Evolutionary conservation across 2,888 invertebrate genomes (phyloP), one percentile per base, ranked within the genome.

Genomic region (Platycheirus rosarum): DNA sequence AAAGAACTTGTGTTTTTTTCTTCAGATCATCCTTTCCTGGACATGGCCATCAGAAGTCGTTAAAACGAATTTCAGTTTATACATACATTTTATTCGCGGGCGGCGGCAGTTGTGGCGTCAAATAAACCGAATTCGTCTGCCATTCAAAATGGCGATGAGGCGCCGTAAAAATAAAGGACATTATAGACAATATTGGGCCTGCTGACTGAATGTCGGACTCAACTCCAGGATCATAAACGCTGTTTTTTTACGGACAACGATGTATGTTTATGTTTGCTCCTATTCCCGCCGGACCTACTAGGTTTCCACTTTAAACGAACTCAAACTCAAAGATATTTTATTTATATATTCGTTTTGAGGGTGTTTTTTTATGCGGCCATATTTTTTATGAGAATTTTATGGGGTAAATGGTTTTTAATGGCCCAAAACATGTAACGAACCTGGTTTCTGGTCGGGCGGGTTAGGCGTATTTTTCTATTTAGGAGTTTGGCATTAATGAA

Each of bases 31-130:
- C 46, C 29, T 66, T 32, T 66, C 42, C 18, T 51, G 48, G 48
- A 44, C 32, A 44, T 42, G 32, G 57, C 57, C 42, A 49, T 49
- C 70, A n/a, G 6, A 26, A 48, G 75, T 76, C 70, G 76, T 60
- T 66, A 75, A 80, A 80, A 75, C 69, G 35, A 80, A 66, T 76
- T 80, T 76, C 60, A 66, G 65, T 29, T 70, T 46, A 42, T 48
- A 70, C 70, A 80, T 80, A 76, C 66, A 80, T 80, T 76, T 66
- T 44, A 65, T 48, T 70, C 60, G n/a, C 75, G 74, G 68, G 57
- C 63, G 4, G 35, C 2, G 29, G 32, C 9, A 13, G 14, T 8
- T 26, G 40, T 8, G 29, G 20, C 20, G 13, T 53, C 16, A 66
- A 44, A 74, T 57, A 65, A 70, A 70, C 48, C 51, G 37, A 55